phyloP scores from a whole-genome alignment of 2,113 vertebrate species.

The Psittacara wagleri region DNA sequence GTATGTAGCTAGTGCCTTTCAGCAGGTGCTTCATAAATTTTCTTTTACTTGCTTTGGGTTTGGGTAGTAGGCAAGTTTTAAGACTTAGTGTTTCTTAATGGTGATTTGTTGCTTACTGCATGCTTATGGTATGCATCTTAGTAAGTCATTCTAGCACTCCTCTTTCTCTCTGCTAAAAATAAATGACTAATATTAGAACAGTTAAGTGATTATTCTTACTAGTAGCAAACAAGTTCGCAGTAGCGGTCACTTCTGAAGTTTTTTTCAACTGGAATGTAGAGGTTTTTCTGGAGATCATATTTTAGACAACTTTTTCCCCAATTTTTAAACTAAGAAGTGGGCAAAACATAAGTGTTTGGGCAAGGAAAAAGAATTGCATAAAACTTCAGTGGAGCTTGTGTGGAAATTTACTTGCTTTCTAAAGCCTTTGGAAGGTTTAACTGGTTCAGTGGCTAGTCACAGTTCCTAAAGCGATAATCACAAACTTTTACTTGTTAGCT shows the following conservation, averaged over 20 bases:
- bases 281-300: neutral
- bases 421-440: neutral
- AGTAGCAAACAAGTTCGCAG: slow-evolving; percentile 38
- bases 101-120: slow-evolving; percentile 50
- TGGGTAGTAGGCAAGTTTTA: neutral
- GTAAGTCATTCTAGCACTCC: slow-evolving; percentile 46
- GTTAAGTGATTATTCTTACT: slow-evolving; percentile 57
- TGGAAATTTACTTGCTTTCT: neutral
- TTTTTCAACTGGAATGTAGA: neutral
- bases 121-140: slow-evolving; percentile 56
- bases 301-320: neutral
- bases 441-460: neutral
- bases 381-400: neutral
- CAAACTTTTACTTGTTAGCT: neutral
- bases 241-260: neutral
- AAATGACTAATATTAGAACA: slow-evolving; percentile 66
- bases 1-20: neutral
- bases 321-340: neutral
- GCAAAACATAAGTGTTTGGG: neutral
- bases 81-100: neutral
- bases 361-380: neutral
- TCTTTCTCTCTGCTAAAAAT: slow-evolving; percentile 54
- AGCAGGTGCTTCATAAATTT: neutral
- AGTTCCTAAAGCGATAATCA: neutral
- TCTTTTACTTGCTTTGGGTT: neutral